Base-by-base conservation (phyloP, 2,797 vertebrate species). In the Tadarida brasiliensis region DNA sequence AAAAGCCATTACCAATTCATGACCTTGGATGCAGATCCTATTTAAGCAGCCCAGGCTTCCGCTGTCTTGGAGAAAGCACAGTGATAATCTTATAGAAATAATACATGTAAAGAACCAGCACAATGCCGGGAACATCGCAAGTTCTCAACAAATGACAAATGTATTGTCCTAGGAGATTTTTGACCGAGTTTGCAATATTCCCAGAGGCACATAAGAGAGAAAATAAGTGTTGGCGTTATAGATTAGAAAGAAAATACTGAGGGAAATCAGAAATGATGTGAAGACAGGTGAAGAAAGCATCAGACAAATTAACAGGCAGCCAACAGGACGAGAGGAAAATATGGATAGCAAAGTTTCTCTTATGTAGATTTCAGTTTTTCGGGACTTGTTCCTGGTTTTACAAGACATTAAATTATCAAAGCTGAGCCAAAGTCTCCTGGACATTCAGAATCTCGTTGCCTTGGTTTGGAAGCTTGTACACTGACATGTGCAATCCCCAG, bases 391-490 rank as follows among this genome's bases (percentile, higher is more conserved):
- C 30, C 65, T 90, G 71, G 35, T 87, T 95, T 97, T 88, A 91
- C 56, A 97, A 70, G 49, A 77, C 3, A 11, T 73, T 93, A 78
- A 94, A 92, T 97, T 83, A 94, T 80, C 96, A 35, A 95, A 92
- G 86, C 77, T 30, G 44, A 94, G 35, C 77, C 87, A 80, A 90
- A 39, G 59, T 80, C 78, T 94, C 73, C 80, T 77, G 70, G 91
- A 90, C 61, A 81, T 92, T 91, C 74, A 68, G n/a, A 87, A 77
- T 70, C 83, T 93, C 74, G 73, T n/a, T 77, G 76, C 16, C 8
- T 76, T 28, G 76, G 30, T 87, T 77, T 73, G 83, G 89, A 91
- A 90, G 86, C 89, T 95, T 81, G 91, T 70, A 85, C 76, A 15
- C 71, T 44, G 86, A 91, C 33, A 24, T 4, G 4, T 1, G 4